Evolutionary conservation across 2,888 invertebrate genomes (phyloP), one percentile per base, ranked within the genome.

Genomic region (Diachrysia chrysitis): DNA sequence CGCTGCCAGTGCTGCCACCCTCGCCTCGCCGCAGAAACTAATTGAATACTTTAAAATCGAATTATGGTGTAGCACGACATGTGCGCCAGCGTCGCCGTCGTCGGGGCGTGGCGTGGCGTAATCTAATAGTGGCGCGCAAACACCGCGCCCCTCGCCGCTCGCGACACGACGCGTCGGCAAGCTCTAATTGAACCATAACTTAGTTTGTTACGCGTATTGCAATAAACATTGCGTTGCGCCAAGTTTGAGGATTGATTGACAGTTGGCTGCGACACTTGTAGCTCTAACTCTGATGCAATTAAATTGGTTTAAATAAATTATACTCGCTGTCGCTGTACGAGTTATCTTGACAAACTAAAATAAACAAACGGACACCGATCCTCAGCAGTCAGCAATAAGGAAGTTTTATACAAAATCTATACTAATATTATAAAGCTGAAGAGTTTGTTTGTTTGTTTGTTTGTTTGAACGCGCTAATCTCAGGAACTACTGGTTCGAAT

Each of bases 81-180:
- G 72, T 81, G 66, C 59, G 58, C 63, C 21, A 58, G 51, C 35
- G 42, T 42, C 42, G 46, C 23, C 46, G 56, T 37, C 70, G 66
- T 53, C 56, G 69, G 62, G 75, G 80, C 77, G 82, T 79, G 83
- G 79, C 80, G 79, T 61, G 77, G 79, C 68, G 79, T 92, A 92
- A 93, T 91, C 87, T 84, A 92, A 92, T 93, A 88, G 73, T 87
- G 83, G 83, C 87, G 87, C 87, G 85, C 86, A 89, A 92, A 90
- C 84, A 91, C 66, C 78, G 82, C 90, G 85, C 90, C 90, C 90
- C 70, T 56, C 42, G 42, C 42, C 42, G n/a, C 32, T 32, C 42
- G 74, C 75, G 75, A 80, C 78, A 77, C 79, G 82, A 82, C 48
- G 37, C 48, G 25, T n/a, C 21, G 25, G 19, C 54, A 5, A 25